Percentiles rank a stretch among this genome's conserved stretches.
Evolutionary conservation across 2,888 invertebrate species (phyloP).

Genomic region (Cyaniris semiargus): DNA sequence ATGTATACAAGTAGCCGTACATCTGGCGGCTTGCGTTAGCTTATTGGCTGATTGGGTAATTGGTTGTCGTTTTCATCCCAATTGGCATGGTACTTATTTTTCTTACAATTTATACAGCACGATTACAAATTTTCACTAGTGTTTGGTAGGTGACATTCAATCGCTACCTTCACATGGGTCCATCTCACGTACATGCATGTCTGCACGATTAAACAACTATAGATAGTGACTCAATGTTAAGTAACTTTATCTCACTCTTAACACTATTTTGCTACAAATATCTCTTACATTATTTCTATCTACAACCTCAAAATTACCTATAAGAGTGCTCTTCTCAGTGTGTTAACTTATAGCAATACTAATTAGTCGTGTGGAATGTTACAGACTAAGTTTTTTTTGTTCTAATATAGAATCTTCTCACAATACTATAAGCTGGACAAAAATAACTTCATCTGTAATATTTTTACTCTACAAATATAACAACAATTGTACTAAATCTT

Average conservation of each 20-base stretch:
- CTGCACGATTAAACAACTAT: conserved; percentile 43
- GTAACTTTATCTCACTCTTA: conserved; percentile 19
- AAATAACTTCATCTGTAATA: conserved; percentile 20
- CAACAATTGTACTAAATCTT: background rate
- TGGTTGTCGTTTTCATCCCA: conserved; percentile 57
- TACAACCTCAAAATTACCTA: conserved; percentile 30
- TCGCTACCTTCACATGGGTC: conserved; percentile 33
- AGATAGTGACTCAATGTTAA: conserved; percentile 29
- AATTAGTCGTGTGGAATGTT: background rate
- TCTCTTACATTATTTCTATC: conserved; percentile 33
- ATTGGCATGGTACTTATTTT: conserved; percentile 58
- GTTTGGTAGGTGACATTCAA: conserved; percentile 42
- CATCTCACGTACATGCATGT: conserved; percentile 50
- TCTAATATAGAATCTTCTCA: background rate
- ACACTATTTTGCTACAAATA: conserved; percentile 26
- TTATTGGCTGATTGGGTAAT: conserved; percentile 64
- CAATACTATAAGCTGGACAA: background rate
- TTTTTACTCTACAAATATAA: background rate
- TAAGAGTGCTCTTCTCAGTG: background rate
- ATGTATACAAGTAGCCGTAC: conserved; percentile 47
- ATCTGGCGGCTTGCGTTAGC: conserved; percentile 53
- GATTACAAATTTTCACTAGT: conserved; percentile 46
- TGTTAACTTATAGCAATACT: background rate
- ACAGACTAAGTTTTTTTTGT: conserved; percentile 11
- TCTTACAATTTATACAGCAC: conserved; percentile 50